phyloP scores from a whole-genome alignment of 2,888 invertebrate genomes.

The Andrena hattorfiana region DNA sequence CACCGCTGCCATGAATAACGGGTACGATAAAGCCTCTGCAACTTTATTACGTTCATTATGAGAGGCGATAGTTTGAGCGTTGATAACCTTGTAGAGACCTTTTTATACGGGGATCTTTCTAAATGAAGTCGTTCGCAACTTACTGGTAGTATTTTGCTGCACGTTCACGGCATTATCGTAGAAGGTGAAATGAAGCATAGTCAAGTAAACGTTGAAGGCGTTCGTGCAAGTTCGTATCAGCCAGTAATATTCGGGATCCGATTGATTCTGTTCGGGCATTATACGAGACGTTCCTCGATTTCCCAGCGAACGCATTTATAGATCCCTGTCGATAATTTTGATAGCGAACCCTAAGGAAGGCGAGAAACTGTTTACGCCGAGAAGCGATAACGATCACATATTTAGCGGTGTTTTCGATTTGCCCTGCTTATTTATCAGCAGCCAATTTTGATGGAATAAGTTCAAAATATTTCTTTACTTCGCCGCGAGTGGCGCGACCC shows the following conservation, averaged over 20 bases:
- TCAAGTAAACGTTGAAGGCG: conserved; percentile 77
- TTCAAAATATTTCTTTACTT: conserved; percentile 8
- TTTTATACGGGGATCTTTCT: not conserved
- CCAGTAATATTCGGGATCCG: conserved; percentile 80
- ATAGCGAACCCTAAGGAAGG: not conserved
- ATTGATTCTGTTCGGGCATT: conserved; percentile 52
- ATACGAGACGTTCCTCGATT: not conserved
- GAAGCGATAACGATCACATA: not conserved
- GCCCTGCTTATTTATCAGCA: not conserved
- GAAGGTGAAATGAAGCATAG: conserved; percentile 78
- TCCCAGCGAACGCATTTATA: not conserved
- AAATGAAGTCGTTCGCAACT: conserved; percentile 51
- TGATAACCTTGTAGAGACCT: not conserved
- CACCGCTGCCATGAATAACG: conserved; percentile 74
- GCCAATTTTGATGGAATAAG: not conserved
- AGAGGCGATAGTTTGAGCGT: conserved; percentile 3
- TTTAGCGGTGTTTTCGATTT: not conserved
- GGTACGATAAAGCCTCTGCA: conserved; percentile 71
- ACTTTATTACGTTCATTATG: conserved; percentile 40
- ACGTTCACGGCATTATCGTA: conserved; percentile 73
- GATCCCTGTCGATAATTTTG: not conserved
- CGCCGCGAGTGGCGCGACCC: conserved; percentile 24
- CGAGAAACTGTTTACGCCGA: too few relatives aligned
- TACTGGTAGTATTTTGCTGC: conserved; percentile 72
- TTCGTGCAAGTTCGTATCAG: conserved; percentile 77